Base-by-base conservation (phyloP, 2,888 invertebrate species). In the Empis livida region DNA sequence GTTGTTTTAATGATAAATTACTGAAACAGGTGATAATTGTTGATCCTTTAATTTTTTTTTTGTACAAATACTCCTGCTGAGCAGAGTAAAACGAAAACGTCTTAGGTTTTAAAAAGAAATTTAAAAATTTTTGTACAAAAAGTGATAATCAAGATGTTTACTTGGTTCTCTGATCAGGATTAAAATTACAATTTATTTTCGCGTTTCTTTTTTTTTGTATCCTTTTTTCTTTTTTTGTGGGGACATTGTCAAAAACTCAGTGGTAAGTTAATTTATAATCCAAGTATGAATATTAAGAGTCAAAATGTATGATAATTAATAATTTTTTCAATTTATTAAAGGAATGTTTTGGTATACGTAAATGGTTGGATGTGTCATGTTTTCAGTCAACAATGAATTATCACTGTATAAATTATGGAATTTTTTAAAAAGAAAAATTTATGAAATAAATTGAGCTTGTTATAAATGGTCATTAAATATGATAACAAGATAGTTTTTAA, bases 341-440 rank as follows among this genome's bases (percentile, higher is more conserved):
- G 16, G 38, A 44, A 35, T 52, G 46, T 51, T 47, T 49, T 52
- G 42, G 16, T 46, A 42, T 31, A 37, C 43, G 40, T 27, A 41
- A 54, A 53, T 54, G 55, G 49, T 53, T 48, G 52, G 47, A 46
- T 51, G 52, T 55, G 56, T 56, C 58, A 58, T 57, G 58, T 58
- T 57, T 55, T 50, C 52, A 53, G 54, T 55, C 57, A 56, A 52
- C 55, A 56, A 54, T 55, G 55, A 56, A 56, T 57, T 58, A 56
- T 58, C 55, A 16, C 20, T n/a, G 23, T 9, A 27, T 27, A 27
- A 27, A 27, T 27, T 27, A 27, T 27, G 23, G 23, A 27, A 27
- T 27, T 27, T 27, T 5, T 27, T 27, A 27, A 27, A 27, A 27
- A 27, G 23, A 27, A 20, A 27, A 27, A 27, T 6, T 6, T 6